Evolutionary conservation across 2,888 invertebrate genomes (phyloP).

Genomic region (Neoaliturus tenellus): DNA sequence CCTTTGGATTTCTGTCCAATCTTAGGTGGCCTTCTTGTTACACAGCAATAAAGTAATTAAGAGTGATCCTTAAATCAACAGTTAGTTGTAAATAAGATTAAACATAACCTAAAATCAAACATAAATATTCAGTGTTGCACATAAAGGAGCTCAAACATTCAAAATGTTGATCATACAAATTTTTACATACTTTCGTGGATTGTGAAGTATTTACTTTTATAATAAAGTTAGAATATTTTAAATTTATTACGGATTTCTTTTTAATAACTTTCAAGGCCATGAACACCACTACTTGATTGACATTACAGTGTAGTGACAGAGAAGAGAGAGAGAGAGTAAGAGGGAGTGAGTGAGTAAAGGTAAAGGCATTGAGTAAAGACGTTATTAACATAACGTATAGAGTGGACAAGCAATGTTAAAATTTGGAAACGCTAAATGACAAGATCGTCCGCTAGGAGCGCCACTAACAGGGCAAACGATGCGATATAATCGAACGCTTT

Average conservation of each 20-base stretch:
- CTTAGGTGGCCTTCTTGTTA: neutral
- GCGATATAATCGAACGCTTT: too few relatives aligned
- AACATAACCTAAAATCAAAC: conserved; percentile 4
- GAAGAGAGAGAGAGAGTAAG: too few relatives aligned
- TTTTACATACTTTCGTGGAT: neutral
- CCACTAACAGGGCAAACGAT: too few relatives aligned
- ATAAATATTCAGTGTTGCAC: too few relatives aligned
- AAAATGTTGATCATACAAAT: too few relatives aligned
- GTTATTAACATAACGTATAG: too few relatives aligned
- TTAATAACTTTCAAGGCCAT: conserved; percentile 5
- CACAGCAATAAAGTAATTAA: conserved; percentile 21
- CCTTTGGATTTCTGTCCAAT: neutral
- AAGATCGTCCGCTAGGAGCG: too few relatives aligned
- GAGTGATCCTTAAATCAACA: conserved; percentile 29
- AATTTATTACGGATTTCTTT: neutral
- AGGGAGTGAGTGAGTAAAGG: too few relatives aligned
- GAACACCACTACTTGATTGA: neutral
- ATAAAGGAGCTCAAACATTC: too few relatives aligned
- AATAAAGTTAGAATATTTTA: neutral
- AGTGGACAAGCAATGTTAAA: too few relatives aligned
- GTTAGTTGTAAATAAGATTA: conserved; percentile 35
- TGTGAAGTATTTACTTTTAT: neutral
- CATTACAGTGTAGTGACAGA: neutral
- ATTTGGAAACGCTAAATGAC: too few relatives aligned
- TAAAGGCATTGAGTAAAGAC: too few relatives aligned